A percentile compares a stretch with the other conserved stretches of the same genome.
phyloP scores from a whole-genome alignment of 2,113 vertebrate species.

The Gambusia holbrooki region DNA sequence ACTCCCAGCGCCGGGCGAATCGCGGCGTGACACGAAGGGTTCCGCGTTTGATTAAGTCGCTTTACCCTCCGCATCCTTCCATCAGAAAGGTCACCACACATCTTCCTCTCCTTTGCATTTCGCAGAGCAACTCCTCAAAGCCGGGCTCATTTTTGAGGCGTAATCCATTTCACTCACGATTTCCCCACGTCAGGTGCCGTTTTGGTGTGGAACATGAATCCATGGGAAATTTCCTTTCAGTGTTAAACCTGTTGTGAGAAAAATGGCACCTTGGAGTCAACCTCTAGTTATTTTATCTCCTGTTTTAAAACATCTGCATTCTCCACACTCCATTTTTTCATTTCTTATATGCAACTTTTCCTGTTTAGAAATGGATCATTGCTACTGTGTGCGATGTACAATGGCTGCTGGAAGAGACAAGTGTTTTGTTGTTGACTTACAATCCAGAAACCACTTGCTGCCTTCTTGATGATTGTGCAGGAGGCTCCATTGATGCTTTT shows the following conservation, averaged over 20 bases:
- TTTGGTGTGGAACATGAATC: neutral
- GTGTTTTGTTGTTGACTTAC: no score
- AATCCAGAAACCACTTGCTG: no score
- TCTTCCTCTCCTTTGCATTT: slow-evolving; percentile 55
- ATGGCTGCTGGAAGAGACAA: no score
- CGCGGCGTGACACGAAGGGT: slow-evolving; percentile 41
- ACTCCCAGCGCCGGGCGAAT: slow-evolving; percentile 62
- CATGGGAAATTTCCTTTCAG: slow-evolving; percentile 1
- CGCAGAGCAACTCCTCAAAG: slow-evolving; percentile 16
- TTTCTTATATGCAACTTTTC: neutral
- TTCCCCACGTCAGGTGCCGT: neutral
- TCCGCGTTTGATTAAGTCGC: slow-evolving; percentile 69
- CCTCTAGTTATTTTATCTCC: neutral
- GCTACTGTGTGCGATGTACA: neutral
- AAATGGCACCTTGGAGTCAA: neutral
- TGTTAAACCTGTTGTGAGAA: slow-evolving; percentile 9
- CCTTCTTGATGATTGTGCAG: no score
- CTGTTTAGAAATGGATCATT: neutral
- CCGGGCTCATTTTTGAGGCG: slow-evolving; percentile 22
- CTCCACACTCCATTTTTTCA: neutral
- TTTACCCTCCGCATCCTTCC: slow-evolving; percentile 61
- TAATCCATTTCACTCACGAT: slow-evolving; percentile 41
- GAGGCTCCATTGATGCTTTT: no score
- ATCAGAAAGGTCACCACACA: slow-evolving; percentile 67
- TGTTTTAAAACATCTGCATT: neutral